A percentile compares a stretch with the other conserved stretches of the same genome.
phyloP scores from a whole-genome alignment of 2,113 vertebrate species.

The Todiramphus saurophagus region DNA sequence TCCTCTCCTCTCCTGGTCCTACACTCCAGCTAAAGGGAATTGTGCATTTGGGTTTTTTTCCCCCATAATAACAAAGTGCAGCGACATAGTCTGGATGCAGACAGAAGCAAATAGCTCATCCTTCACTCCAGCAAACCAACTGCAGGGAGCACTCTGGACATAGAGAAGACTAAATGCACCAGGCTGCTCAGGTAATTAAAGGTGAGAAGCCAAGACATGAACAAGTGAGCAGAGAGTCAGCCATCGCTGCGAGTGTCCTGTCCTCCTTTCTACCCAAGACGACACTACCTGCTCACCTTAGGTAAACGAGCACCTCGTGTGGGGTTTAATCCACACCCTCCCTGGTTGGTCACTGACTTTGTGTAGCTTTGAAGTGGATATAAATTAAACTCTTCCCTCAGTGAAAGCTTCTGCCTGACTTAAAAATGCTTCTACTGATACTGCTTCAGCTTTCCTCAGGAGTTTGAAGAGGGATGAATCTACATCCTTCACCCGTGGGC shows the following conservation, averaged over 20 bases:
- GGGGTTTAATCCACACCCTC: neutral
- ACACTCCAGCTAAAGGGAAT: neutral
- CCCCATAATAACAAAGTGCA: neutral
- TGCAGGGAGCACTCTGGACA: neutral
- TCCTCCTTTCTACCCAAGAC: neutral
- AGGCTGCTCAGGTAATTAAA: neutral
- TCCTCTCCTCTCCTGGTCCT: neutral
- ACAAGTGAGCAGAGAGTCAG: neutral
- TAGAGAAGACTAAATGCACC: neutral
- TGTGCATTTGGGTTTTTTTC: neutral
- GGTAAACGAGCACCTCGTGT: neutral
- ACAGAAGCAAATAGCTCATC: accelerated
- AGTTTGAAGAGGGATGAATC: neutral
- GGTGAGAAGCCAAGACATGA: neutral
- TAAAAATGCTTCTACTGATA: neutral
- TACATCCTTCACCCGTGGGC: neutral
- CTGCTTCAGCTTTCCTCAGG: neutral
- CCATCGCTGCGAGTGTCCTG: accelerated
- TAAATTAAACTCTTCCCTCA: neutral
- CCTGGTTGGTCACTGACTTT: neutral
- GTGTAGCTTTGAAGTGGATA: neutral
- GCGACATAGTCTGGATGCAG: neutral
- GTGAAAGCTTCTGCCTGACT: neutral
- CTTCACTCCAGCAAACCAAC: neutral
- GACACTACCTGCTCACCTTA: neutral